Conservation (phyloP, 53 echinoderm and acorn worm genomes). For the Zoroaster sp. region DNA sequence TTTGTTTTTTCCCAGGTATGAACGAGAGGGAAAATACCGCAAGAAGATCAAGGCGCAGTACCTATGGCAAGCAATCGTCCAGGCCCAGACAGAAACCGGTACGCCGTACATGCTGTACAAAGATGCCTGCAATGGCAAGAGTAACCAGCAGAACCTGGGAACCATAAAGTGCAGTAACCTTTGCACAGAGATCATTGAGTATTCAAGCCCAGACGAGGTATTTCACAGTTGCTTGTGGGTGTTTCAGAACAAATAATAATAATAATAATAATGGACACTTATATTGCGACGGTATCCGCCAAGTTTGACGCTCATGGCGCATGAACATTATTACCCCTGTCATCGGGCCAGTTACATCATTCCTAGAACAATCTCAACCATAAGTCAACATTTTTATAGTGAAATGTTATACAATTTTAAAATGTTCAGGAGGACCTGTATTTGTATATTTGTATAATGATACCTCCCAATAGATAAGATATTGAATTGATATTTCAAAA, state of each 20-base stretch:
- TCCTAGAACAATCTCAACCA: neutral
- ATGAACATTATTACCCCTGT: neutral
- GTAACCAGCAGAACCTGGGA: constrained; percentile 96
- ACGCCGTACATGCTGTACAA: constrained; percentile 99
- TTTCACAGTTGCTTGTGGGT: neutral
- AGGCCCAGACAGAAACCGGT: constrained; percentile 93
- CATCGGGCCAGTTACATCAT: neutral
- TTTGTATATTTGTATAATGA: no score
- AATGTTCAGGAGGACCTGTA: no score
- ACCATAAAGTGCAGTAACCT: constrained; percentile 98
- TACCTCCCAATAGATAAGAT: no score
- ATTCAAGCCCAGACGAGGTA: constrained; percentile 90
- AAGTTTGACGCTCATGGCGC: no score
- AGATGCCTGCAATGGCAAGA: constrained; percentile 90
- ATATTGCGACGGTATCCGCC: no score
- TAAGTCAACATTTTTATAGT: no score
- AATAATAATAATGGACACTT: neutral
- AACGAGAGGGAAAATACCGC: constrained; percentile 64
- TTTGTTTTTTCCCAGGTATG: constrained; percentile 63
- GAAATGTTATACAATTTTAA: no score
- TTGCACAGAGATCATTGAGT: constrained; percentile 97
- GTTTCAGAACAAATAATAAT: neutral
- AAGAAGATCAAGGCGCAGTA: constrained; percentile 85
- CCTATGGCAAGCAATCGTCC: constrained; percentile 89
- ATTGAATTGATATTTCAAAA: no score